These are phyloP conservation scores for Gryon sp. DNA, from an alignment of 1,140 invertebrate species.

Conservation along the genomic window DNA sequence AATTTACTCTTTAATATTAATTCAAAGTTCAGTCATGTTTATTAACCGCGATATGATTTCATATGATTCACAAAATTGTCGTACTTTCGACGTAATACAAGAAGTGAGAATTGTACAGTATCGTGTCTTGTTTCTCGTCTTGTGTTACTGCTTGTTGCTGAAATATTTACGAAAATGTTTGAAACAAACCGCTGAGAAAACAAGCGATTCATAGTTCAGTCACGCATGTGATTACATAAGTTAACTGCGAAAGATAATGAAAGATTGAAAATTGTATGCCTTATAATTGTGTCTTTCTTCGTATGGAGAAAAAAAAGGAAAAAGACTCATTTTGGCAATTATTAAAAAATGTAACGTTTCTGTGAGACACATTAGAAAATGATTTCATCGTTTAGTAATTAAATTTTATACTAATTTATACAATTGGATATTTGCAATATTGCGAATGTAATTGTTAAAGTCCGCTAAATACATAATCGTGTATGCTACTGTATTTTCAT, in stretches of 20 bases:
- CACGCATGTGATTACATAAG: slow-evolving; percentile 49
- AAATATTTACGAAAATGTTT: slow-evolving; percentile 29
- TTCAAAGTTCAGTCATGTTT: too few relatives aligned
- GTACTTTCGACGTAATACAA: neutral
- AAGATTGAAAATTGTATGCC: slow-evolving; percentile 23
- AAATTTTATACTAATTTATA: too few relatives aligned
- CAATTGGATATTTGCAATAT: too few relatives aligned
- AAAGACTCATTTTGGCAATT: too few relatives aligned
- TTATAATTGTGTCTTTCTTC: slow-evolving; percentile 38
- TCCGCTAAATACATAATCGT: too few relatives aligned
- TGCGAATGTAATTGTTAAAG: too few relatives aligned
- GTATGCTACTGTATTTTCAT: too few relatives aligned
- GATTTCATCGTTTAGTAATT: too few relatives aligned
- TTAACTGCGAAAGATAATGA: slow-evolving; percentile 25
- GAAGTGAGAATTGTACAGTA: slow-evolving; percentile 35
- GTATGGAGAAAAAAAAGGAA: slow-evolving; percentile 29
- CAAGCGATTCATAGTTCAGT: slow-evolving; percentile 49
- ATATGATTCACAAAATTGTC: slow-evolving; percentile 9
- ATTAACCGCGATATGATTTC: neutral
- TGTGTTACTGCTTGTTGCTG: slow-evolving; percentile 20
- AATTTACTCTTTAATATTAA: too few relatives aligned
- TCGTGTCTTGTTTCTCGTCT: slow-evolving; percentile 9
- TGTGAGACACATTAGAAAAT: too few relatives aligned
- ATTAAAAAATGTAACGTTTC: too few relatives aligned
- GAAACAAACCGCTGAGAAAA: slow-evolving; percentile 23